Base-by-base conservation (phyloP, 1,140 invertebrate genomes). In the Drosophila miranda region DNA sequence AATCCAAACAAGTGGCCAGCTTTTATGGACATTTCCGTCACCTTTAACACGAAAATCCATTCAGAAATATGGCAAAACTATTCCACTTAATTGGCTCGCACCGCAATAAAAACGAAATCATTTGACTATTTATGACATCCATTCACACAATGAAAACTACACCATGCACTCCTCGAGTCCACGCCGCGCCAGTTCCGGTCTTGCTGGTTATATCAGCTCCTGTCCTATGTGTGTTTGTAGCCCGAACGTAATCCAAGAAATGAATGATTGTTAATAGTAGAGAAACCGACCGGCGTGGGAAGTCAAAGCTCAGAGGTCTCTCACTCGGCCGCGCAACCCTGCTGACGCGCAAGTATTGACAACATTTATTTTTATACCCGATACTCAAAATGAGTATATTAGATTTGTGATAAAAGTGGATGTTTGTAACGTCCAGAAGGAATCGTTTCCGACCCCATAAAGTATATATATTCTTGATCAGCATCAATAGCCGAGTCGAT, bases 11-110 rank as follows among this genome's bases (percentile, higher is more conserved):
- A 74, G 63, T 75, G 77, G 21, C 59, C 56, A 63, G 19, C 59
- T 78, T 38, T 38, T 38, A 74, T 70, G 70, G 80, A 63, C 63
- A 74, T 82, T 83, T 75, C 60, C 56, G 70, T 19, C 45, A 74
- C 60, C 73, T 76, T 84, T 56, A 74, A 87, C 81, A 87, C 66
- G 77, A 66, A 78, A 82, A 82, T 51, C 64, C 82, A 87, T 87
- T 86, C 58, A 70, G 84, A 60, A 52, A 70, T 75, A 74, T 82
- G 59, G 72, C 82, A 69, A 68, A 89, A 87, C 34, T 89, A 82
- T 87, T 89, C 78, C 86, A 89, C 86, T 89, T 89, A 89, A 89
- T 89, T 89, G 75, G 87, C 70, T 78, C 81, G 78, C 79, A 89
- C 81, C 81, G 72, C 86, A 89, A 89, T 89, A 82, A 89, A 88